Evolutionary conservation across 2,113 vertebrate species (phyloP).

Genomic region (Pseudorasbora parva): DNA sequence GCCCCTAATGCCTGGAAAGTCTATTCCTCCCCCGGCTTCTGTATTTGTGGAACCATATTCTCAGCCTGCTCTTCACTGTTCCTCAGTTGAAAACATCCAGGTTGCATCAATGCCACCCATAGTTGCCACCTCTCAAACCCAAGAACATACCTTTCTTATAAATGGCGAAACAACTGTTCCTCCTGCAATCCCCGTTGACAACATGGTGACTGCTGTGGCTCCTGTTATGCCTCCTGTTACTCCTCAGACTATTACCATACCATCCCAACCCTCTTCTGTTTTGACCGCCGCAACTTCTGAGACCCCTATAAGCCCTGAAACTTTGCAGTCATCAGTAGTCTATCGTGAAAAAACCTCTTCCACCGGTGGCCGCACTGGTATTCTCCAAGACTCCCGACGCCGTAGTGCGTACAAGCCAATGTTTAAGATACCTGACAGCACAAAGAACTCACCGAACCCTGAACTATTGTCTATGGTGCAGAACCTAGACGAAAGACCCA

Average conservation of each 20-base stretch:
- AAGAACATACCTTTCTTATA: conserved; percentile 18
- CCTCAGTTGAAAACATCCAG: conserved; percentile 59
- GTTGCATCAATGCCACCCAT: conserved; percentile 49
- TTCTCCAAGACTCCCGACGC: conserved; percentile 87
- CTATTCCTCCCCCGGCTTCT: conserved; percentile 52
- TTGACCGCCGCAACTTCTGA: not conserved
- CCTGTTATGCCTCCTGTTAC: conserved; percentile 33
- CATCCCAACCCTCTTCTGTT: not conserved
- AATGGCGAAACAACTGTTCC: conserved; percentile 37
- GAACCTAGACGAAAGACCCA: conserved; percentile 89
- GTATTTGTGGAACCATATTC: conserved; percentile 47
- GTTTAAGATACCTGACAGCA: conserved; percentile 86
- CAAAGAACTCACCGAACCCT: conserved; percentile 92
- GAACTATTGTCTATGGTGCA: conserved; percentile 93
- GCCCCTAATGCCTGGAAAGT: conserved; percentile 40
- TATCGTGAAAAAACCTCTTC: conserved; percentile 17
- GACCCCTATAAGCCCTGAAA: conserved; percentile 31
- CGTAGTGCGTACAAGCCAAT: conserved; percentile 87
- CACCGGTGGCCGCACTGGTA: conserved; percentile 83
- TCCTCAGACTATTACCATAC: conserved; percentile 39
- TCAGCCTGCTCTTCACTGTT: conserved; percentile 44
- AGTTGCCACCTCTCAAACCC: conserved; percentile 52
- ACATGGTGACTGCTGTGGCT: conserved; percentile 43
- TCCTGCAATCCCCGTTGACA: conserved; percentile 19
- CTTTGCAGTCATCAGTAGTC: conserved; percentile 27